Conservation (phyloP, 1,140 invertebrate genomes). For the Drosophila kikkawai region DNA sequence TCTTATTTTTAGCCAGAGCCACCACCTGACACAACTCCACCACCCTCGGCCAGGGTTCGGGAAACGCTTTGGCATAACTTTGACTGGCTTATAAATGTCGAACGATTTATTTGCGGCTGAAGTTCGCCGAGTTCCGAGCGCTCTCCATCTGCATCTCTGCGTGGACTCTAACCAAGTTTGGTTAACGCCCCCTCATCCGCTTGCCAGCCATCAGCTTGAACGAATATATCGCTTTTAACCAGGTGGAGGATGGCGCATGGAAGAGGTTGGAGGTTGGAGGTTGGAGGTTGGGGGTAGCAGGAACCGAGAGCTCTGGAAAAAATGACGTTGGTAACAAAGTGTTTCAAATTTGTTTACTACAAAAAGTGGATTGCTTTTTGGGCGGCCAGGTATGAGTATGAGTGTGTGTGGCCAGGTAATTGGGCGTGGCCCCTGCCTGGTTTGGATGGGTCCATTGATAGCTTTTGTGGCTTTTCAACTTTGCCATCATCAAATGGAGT, state of each 20-base stretch:
- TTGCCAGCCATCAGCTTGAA: conserved; percentile 16
- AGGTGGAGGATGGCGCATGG: background rate
- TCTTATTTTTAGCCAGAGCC: conserved; percentile 73
- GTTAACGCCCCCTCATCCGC: conserved; percentile 9
- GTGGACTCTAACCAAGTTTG: conserved; percentile 29
- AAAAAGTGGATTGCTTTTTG: conserved; percentile 74
- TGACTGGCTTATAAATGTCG: conserved; percentile 82
- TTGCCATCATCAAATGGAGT: conserved; percentile 63
- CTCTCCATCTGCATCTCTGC: background rate
- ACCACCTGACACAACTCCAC: conserved; percentile 23
- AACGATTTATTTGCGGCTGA: conserved; percentile 80
- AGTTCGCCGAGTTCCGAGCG: conserved; percentile 23
- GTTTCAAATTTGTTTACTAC: conserved; percentile 80
- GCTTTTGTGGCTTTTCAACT: conserved; percentile 55
- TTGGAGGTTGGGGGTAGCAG: background rate
- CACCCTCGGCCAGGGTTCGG: conserved; percentile 21
- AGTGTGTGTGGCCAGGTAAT: conserved; percentile 47
- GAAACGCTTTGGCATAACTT: conserved; percentile 77
- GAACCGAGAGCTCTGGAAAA: conserved; percentile 8
- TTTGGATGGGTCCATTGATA: conserved; percentile 55
- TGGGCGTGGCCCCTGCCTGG: conserved; percentile 57
- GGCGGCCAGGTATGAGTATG: conserved; percentile 19
- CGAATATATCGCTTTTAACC: conserved; percentile 49
- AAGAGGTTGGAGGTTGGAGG: background rate
- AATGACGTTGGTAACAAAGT: conserved; percentile 73